These are phyloP conservation scores for Drosophila quinaria DNA, from an alignment of 2,888 invertebrate species.

Conservation along the genomic window DNA sequence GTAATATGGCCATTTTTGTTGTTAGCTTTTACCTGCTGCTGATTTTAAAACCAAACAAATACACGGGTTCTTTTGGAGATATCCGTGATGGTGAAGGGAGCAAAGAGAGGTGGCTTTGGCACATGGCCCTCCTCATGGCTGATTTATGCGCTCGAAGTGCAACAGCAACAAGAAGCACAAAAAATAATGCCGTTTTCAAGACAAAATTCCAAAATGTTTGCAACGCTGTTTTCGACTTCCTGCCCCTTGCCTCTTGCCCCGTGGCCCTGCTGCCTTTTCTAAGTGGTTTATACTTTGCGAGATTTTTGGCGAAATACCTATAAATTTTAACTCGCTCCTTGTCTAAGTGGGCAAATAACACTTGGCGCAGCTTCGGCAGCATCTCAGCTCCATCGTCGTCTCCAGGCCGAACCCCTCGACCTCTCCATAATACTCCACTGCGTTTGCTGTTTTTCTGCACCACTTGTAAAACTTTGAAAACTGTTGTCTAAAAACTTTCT, in stretches of 20 bases:
- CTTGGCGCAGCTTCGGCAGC: constrained; percentile 48
- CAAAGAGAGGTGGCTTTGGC: constrained; percentile 18
- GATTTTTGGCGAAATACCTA: constrained; percentile 80
- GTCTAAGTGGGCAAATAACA: constrained; percentile 76
- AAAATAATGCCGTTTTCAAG: constrained; percentile 44
- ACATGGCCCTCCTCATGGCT: constrained; percentile 66
- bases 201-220: constrained; percentile 54
- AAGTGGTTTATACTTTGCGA: constrained; percentile 77
- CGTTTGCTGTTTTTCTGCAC: constrained; percentile 49
- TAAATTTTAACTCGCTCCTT: constrained; percentile 77
- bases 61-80: constrained; percentile 25
- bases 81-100: background rate
- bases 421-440: constrained; percentile 5
- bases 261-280: constrained; percentile 23
- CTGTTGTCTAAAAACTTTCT: constrained; percentile 78
- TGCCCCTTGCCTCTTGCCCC: constrained; percentile 6
- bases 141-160: constrained; percentile 72
- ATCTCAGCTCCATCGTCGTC: constrained; percentile 48
- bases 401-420: constrained; percentile 13
- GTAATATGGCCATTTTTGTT: constrained; percentile 46
- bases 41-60: constrained; percentile 55
- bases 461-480: constrained; percentile 76
- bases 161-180: constrained; percentile 34
- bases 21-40: constrained; percentile 40
- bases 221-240: constrained; percentile 10